Evolutionary conservation across 2,113 vertebrate species (phyloP).

Genomic region (Saimiri boliviensis): DNA sequence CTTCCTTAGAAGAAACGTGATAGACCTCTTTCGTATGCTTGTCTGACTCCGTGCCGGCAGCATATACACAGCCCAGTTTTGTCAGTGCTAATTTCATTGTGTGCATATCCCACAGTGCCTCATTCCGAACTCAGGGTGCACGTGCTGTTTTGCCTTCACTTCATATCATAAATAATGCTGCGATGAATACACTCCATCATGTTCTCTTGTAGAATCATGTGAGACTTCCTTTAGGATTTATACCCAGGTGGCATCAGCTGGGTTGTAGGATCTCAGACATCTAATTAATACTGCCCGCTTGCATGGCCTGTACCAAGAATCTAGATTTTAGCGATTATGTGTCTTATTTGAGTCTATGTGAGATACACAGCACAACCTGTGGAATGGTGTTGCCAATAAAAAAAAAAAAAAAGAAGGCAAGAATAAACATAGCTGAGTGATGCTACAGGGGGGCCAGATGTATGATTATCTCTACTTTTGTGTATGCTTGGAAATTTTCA

Average conservation of each 20-base stretch:
- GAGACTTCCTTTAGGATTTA: neutral
- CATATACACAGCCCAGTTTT: neutral
- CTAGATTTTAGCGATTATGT: neutral
- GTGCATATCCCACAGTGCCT: rapidly evolving
- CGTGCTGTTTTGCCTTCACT: too few species aligned
- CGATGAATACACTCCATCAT: rapidly evolving
- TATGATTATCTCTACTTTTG: neutral
- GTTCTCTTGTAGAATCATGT: neutral
- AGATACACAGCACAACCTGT: neutral
- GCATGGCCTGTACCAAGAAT: neutral
- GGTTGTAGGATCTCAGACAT: neutral
- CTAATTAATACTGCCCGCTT: neutral
- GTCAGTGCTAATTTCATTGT: rapidly evolving
- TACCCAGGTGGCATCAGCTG: neutral
- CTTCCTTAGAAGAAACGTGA: neutral
- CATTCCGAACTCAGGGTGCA: neutral
- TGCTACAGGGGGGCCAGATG: neutral
- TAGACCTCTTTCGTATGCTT: neutral
- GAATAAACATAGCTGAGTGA: neutral
- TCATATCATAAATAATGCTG: rapidly evolving
- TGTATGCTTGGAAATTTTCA: neutral
- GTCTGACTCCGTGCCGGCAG: neutral
- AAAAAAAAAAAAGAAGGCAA: neutral
- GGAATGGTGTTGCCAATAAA: neutral
- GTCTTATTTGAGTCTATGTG: neutral